These are phyloP conservation scores for Monomorium pharaonis DNA, from an alignment of 1,140 invertebrate species.

Conservation along the genomic window DNA sequence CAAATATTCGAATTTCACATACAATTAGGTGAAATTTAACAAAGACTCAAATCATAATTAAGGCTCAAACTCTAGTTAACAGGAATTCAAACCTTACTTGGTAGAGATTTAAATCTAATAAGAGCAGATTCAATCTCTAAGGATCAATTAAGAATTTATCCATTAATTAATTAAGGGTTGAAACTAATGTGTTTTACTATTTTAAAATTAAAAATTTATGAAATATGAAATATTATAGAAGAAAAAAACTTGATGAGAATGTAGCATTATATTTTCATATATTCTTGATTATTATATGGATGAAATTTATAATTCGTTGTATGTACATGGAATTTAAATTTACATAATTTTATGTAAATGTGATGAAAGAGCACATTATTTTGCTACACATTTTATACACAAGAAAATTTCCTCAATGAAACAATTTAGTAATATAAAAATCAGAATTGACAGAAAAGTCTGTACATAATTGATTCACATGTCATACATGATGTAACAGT, in stretches of 20 bases:
- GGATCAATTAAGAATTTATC: too few species aligned
- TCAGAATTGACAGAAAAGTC: background rate
- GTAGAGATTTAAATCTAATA: too few species aligned
- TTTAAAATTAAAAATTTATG: background rate
- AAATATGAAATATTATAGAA: background rate
- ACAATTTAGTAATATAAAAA: background rate
- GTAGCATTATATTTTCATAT: background rate
- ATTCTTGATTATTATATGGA: background rate
- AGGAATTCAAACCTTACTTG: too few species aligned
- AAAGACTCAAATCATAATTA: too few species aligned
- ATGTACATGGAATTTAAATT: background rate
- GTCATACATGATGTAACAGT: background rate
- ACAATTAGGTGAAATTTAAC: too few species aligned
- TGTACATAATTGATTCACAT: background rate
- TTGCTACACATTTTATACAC: background rate
- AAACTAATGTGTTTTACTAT: background rate
- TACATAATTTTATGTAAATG: background rate
- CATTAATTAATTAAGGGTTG: too few species aligned
- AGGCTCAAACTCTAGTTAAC: too few species aligned
- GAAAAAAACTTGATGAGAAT: background rate
- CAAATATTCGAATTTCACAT: too few species aligned
- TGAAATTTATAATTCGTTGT: slow-evolving; percentile 28
- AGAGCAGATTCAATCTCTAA: too few species aligned
- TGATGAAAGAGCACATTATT: background rate
- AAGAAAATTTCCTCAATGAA: background rate